Evolutionary conservation across 2,888 invertebrate genomes (phyloP).

Genomic region (Kryphioiulus occultus): DNA sequence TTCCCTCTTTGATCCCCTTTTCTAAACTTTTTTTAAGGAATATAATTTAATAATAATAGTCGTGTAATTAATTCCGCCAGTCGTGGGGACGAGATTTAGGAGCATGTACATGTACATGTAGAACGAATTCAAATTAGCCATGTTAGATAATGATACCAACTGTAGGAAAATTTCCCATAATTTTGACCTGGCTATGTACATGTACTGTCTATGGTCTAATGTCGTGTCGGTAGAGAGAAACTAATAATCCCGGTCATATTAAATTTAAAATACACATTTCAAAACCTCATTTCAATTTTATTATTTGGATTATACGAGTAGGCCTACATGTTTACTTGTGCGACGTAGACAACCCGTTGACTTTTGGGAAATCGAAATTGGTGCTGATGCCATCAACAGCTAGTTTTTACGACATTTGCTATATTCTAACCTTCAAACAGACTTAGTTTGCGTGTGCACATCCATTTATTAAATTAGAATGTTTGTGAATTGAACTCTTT

Average conservation of each 20-base stretch:
- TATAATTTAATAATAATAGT: neutral
- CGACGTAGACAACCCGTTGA: too few species aligned
- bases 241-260: neutral
- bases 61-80: neutral
- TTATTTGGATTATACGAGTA: too few species aligned
- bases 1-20: neutral
- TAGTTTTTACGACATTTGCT: neutral
- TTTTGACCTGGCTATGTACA: neutral
- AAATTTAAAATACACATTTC: neutral
- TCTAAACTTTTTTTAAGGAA: neutral
- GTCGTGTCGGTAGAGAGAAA: neutral
- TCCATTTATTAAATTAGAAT: neutral
- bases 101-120: too few species aligned
- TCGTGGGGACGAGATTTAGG: neutral
- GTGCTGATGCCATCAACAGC: neutral
- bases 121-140: neutral
- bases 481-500: neutral
- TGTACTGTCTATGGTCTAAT: neutral
- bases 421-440: neutral
- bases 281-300: too few species aligned
- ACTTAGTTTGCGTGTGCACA: neutral
- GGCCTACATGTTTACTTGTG: too few species aligned
- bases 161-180: neutral
- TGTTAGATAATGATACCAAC: neutral
- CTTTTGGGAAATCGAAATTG: too few species aligned